phyloP scores from a whole-genome alignment of 2,888 invertebrate species.

The Cistogaster globosa region DNA sequence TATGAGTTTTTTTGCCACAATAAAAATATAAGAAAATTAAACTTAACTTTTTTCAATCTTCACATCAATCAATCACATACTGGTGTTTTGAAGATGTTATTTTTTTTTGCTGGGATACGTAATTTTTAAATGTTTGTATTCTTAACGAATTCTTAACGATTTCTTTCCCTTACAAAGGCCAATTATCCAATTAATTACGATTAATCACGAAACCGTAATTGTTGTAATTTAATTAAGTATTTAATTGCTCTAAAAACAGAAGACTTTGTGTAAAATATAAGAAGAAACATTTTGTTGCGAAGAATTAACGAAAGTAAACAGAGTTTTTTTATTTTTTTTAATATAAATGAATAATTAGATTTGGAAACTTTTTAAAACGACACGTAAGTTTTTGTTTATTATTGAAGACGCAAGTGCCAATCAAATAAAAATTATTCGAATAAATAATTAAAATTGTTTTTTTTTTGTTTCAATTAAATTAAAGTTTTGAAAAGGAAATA shows the following conservation, averaged over 20 bases:
- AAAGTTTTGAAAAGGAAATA: too few species aligned
- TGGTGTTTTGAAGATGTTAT: too few species aligned
- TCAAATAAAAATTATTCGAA: too few species aligned
- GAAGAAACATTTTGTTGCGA: not conserved
- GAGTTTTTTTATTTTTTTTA: conserved; percentile 6
- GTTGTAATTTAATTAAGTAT: conserved; percentile 36
- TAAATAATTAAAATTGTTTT: too few species aligned
- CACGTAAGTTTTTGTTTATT: not conserved
- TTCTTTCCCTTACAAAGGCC: not conserved
- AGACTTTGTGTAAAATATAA: not conserved
- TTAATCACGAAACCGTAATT: conserved; percentile 25
- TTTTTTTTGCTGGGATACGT: too few species aligned
- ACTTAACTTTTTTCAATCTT: too few species aligned
- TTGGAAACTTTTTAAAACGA: not conserved
- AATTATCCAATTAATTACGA: conserved; percentile 44
- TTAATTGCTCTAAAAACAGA: conserved; percentile 14
- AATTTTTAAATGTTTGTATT: too few species aligned
- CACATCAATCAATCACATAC: too few species aligned
- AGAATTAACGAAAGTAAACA: not conserved
- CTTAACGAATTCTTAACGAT: too few species aligned
- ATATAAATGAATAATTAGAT: not conserved
- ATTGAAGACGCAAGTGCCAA: not conserved
- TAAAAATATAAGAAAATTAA: too few species aligned
- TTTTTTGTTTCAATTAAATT: too few species aligned
- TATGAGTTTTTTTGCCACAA: too few species aligned